These are phyloP conservation scores for Etheostoma nigrum DNA, from an alignment of 2,797 vertebrate genomes.

Conservation along the genomic window DNA sequence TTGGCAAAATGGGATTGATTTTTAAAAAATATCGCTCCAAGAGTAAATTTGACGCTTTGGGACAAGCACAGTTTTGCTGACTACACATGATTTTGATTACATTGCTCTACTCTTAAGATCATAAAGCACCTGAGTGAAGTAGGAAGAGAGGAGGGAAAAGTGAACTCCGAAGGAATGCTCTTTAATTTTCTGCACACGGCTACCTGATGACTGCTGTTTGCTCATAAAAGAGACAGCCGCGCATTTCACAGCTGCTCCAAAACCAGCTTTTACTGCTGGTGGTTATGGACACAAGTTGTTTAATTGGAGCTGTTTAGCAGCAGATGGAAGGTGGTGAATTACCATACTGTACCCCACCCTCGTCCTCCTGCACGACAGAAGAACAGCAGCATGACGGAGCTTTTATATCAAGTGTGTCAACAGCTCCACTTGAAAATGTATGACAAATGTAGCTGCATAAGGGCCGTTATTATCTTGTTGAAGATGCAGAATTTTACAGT, in stretches of 20 bases:
- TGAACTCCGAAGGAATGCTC: slow-evolving; percentile 59
- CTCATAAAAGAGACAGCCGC: slow-evolving; percentile 60
- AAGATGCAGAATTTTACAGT: not conserved
- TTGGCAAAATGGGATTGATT: slow-evolving; percentile 1
- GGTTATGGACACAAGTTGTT: slow-evolving; percentile 45
- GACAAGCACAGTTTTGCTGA: slow-evolving; percentile 8
- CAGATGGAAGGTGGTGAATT: slow-evolving; percentile 2
- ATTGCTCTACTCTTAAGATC: slow-evolving; percentile 33
- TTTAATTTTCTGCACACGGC: slow-evolving; percentile 26
- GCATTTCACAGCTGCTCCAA: slow-evolving; percentile 43
- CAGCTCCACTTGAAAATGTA: not conserved
- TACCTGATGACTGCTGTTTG: slow-evolving; percentile 50
- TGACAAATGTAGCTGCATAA: not conserved
- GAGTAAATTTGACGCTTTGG: not conserved
- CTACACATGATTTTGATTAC: slow-evolving; percentile 30
- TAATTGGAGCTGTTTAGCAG: slow-evolving; percentile 42
- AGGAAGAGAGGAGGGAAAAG: slow-evolving; percentile 31
- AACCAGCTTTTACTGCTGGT: slow-evolving; percentile 45
- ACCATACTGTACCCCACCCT: not conserved
- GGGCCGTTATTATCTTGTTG: not conserved
- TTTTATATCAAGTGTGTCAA: not conserved
- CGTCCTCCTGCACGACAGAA: not conserved
- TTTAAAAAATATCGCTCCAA: slow-evolving; percentile 1
- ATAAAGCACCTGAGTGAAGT: slow-evolving; percentile 21
- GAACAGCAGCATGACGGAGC: not conserved